These are phyloP conservation scores for Danio tinwini DNA, from an alignment of 2,797 vertebrate species.

Conservation along the genomic window DNA sequence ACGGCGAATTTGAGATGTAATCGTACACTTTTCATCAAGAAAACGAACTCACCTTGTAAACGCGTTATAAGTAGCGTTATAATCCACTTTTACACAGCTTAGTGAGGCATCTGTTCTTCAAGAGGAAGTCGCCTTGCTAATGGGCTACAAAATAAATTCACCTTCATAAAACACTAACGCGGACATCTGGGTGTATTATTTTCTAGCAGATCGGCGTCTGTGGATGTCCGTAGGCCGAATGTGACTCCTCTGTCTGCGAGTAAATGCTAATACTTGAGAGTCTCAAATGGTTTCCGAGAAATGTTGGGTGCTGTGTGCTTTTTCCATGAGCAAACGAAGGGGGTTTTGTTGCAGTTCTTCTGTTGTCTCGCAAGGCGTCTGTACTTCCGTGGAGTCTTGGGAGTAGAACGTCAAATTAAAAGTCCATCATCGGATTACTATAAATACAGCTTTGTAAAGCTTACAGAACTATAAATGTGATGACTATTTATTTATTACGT, in stretches of 20 bases:
- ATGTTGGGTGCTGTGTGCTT: slow-evolving; percentile 23
- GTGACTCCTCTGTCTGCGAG: neutral
- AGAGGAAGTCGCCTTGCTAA: slow-evolving; percentile 40
- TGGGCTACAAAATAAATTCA: slow-evolving; percentile 11
- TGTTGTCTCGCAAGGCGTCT: slow-evolving; percentile 19
- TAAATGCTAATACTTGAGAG: neutral
- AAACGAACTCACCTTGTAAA: slow-evolving; percentile 28
- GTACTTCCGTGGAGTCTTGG: neutral
- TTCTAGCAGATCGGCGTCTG: neutral
- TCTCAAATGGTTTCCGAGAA: slow-evolving; percentile 12
- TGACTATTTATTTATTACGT: too few relatives aligned
- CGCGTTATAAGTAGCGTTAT: neutral
- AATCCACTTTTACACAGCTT: slow-evolving; percentile 30
- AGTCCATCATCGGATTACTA: neutral
- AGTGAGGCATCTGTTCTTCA: neutral
- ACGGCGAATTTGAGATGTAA: neutral
- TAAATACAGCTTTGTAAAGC: too few relatives aligned
- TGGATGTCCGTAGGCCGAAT: neutral
- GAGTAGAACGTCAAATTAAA: slow-evolving; percentile 21
- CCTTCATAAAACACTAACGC: neutral
- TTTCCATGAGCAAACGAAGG: slow-evolving; percentile 42
- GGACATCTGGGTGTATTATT: neutral
- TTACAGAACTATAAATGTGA: too few relatives aligned
- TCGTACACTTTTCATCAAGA: neutral
- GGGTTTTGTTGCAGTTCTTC: slow-evolving; percentile 34